Conservation (phyloP, 2,113 vertebrate species). For the Triplophysa tibetana region DNA sequence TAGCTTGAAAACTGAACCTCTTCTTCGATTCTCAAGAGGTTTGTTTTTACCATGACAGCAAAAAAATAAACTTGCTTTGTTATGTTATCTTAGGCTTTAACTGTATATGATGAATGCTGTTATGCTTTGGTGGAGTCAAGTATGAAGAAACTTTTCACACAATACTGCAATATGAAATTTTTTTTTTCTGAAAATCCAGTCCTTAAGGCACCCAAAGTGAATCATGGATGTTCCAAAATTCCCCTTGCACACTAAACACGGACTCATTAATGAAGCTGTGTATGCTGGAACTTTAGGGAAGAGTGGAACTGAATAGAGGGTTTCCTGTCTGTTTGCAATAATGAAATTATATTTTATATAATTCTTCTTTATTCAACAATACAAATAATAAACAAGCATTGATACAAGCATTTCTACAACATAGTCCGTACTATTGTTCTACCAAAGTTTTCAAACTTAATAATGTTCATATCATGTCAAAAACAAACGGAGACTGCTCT, state of each 20-base stretch:
- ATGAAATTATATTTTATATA: too few species aligned
- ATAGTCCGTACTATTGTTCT: too few species aligned
- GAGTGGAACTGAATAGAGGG: not conserved
- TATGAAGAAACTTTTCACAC: not conserved
- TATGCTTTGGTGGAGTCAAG: slow-evolving; percentile 13
- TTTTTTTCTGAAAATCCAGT: not conserved
- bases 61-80: slow-evolving; percentile 3
- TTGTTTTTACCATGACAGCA: not conserved
- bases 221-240: slow-evolving; percentile 23
- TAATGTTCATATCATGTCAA: too few species aligned
- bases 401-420: too few species aligned
- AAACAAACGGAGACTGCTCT: too few species aligned
- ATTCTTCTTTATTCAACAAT: too few species aligned
- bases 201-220: not conserved
- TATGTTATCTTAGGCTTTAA: not conserved
- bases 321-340: not conserved
- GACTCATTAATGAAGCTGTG: slow-evolving; percentile 14
- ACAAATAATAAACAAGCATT: too few species aligned
- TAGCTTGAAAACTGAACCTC: not conserved
- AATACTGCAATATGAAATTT: not conserved
- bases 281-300: not conserved
- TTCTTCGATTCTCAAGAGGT: not conserved
- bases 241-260: slow-evolving; percentile 20
- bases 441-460: too few species aligned
- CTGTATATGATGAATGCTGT: slow-evolving; percentile 15